Percentiles rank a stretch among this genome's conserved stretches.
These are phyloP conservation scores for Platerodrilus igneus DNA, from an alignment of 2,888 invertebrate genomes.

Conservation along the genomic window DNA sequence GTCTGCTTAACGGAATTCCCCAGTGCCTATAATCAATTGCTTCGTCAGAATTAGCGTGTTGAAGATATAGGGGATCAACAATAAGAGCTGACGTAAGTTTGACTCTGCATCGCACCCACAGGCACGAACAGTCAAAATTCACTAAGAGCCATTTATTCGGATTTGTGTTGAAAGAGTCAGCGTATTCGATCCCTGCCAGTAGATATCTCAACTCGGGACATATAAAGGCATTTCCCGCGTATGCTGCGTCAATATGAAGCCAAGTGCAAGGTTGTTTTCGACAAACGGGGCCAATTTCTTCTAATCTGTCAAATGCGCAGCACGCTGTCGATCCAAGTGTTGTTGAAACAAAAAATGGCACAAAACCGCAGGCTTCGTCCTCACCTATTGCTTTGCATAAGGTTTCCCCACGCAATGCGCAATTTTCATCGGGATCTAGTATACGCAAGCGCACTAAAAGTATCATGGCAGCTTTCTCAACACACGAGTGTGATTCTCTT, in stretches of 20 bases:
- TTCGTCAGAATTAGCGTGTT: slow-evolving; percentile 71
- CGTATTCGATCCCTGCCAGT: slow-evolving; percentile 65
- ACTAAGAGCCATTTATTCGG: slow-evolving; percentile 84
- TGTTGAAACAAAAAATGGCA: slow-evolving; percentile 79
- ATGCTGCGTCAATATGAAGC: slow-evolving; percentile 86
- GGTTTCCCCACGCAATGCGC: slow-evolving; percentile 59
- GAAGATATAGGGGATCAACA: slow-evolving; percentile 81
- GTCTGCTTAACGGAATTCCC: slow-evolving; percentile 79
- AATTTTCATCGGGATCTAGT: slow-evolving; percentile 66
- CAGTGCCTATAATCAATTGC: slow-evolving; percentile 75
- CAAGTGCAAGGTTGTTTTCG: slow-evolving; percentile 61
- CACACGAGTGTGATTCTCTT: slow-evolving; percentile 69
- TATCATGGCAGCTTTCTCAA: slow-evolving; percentile 76
- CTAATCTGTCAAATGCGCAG: slow-evolving; percentile 77
- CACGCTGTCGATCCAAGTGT: slow-evolving; percentile 81
- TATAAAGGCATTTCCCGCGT: slow-evolving; percentile 81
- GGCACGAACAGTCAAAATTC: slow-evolving; percentile 78
- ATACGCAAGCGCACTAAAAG: slow-evolving; percentile 67
- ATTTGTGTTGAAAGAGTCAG: slow-evolving; percentile 83
- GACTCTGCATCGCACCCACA: slow-evolving; percentile 77
- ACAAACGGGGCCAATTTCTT: slow-evolving; percentile 72
- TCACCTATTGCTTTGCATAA: slow-evolving; percentile 62
- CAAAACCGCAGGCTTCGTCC: slow-evolving; percentile 68
- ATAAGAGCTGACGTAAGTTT: slow-evolving; percentile 76
- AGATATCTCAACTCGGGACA: slow-evolving; percentile 73